Percentiles rank a stretch among this genome's conserved stretches.
Conservation (phyloP, 2,888 invertebrate genomes). For the Oscheius sp. region DNA sequence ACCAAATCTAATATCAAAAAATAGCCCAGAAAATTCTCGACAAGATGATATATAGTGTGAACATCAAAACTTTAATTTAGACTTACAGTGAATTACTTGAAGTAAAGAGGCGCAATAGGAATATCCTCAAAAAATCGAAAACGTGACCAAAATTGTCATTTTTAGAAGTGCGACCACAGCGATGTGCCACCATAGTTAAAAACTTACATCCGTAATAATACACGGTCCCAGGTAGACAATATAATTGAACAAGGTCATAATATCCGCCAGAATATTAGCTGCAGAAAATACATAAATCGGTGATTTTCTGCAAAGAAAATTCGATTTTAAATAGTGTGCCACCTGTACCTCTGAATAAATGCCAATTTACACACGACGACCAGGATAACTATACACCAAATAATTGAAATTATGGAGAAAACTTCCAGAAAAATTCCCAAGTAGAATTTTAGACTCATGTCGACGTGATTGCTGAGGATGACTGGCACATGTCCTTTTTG, state of each 20-base stretch:
- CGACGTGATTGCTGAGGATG: background rate
- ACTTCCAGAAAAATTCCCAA: background rate
- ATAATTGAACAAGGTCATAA: background rate
- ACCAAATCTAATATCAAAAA: no score
- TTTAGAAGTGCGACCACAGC: no score
- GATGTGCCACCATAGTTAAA: background rate
- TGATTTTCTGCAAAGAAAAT: background rate
- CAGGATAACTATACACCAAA: background rate
- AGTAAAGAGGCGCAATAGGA: no score
- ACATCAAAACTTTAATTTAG: no score
- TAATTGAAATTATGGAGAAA: background rate
- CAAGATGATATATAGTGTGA: no score
- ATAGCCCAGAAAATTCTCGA: no score
- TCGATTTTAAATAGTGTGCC: background rate
- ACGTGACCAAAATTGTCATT: no score
- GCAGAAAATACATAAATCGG: background rate
- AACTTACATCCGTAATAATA: slow-evolving; percentile 2
- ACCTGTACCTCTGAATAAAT: background rate
- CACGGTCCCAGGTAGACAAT: background rate
- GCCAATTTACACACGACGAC: background rate
- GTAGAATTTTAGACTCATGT: background rate
- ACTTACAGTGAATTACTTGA: no score
- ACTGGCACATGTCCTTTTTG: background rate
- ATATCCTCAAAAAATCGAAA: no score
- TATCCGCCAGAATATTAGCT: background rate